Evolutionary conservation across 2,888 invertebrate genomes (phyloP).

Genomic region (Scaptomyza tumidula): DNA sequence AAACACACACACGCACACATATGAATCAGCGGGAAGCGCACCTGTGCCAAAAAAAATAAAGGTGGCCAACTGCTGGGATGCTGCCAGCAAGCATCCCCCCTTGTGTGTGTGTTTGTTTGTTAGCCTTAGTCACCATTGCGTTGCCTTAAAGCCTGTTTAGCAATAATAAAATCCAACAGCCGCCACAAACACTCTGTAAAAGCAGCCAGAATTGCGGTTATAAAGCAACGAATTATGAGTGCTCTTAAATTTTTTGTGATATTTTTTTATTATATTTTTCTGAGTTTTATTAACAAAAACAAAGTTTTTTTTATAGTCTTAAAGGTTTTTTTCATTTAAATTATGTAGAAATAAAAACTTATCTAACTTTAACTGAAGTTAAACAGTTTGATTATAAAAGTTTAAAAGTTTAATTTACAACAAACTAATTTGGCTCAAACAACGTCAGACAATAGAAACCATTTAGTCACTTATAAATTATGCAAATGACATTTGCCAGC

Average conservation of each 20-base stretch:
- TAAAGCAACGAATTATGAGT: slow-evolving; percentile 7
- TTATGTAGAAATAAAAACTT: too few species aligned
- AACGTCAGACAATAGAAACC: neutral
- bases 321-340: too few species aligned
- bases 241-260: slow-evolving; percentile 18
- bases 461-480: neutral
- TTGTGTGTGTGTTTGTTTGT: slow-evolving; percentile 22
- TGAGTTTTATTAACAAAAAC: neutral
- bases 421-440: neutral
- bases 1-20: neutral
- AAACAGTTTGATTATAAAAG: neutral
- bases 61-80: slow-evolving; percentile 28
- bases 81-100: slow-evolving; percentile 23
- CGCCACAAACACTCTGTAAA: slow-evolving; percentile 1
- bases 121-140: slow-evolving; percentile 5
- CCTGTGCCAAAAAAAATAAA: slow-evolving; percentile 62
- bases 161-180: slow-evolving; percentile 49
- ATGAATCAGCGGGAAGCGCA: slow-evolving; percentile 64
- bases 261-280: too few species aligned
- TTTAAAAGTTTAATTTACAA: neutral
- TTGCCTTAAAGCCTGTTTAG: slow-evolving; percentile 54
- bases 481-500: neutral
- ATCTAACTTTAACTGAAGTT: neutral
- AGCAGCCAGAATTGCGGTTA: neutral
- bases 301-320: neutral